Conservation (phyloP, 2,888 invertebrate species). For the Apodemia zela region DNA sequence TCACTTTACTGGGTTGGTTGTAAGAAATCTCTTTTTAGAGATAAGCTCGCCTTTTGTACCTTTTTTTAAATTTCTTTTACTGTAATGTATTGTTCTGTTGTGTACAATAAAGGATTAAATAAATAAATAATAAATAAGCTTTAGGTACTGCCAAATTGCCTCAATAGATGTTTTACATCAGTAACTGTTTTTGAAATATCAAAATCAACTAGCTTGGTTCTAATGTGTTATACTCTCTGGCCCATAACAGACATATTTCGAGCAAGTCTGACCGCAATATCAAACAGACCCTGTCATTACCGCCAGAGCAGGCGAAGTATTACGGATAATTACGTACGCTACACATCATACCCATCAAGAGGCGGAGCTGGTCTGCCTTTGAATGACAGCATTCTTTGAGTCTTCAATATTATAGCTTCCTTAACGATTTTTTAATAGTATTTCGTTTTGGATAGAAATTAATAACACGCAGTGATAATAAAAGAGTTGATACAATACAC, state of each 20-base stretch:
- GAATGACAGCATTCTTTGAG: conserved; percentile 46
- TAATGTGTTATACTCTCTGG: conserved; percentile 37
- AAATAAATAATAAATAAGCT: too few species aligned
- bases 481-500: background rate
- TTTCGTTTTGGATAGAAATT: background rate
- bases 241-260: conserved; percentile 20
- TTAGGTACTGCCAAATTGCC: too few species aligned
- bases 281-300: conserved; percentile 64
- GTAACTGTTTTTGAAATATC: too few species aligned
- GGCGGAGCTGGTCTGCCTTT: conserved; percentile 57
- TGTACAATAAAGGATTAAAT: too few species aligned
- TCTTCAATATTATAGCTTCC: conserved; percentile 4
- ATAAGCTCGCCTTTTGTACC: too few species aligned
- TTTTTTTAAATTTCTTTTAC: too few species aligned
- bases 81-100: too few species aligned
- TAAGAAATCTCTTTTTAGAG: too few species aligned
- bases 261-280: conserved; percentile 46
- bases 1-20: too few species aligned
- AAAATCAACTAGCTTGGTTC: background rate
- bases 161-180: too few species aligned
- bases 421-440: conserved; percentile 19
- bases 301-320: conserved; percentile 39
- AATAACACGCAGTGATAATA: background rate
- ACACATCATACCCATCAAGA: conserved; percentile 38
- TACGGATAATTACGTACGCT: conserved; percentile 32